These are phyloP conservation scores for Sinocyclocheilus grahami DNA, from an alignment of 2,113 vertebrate species.

Conservation along the genomic window DNA sequence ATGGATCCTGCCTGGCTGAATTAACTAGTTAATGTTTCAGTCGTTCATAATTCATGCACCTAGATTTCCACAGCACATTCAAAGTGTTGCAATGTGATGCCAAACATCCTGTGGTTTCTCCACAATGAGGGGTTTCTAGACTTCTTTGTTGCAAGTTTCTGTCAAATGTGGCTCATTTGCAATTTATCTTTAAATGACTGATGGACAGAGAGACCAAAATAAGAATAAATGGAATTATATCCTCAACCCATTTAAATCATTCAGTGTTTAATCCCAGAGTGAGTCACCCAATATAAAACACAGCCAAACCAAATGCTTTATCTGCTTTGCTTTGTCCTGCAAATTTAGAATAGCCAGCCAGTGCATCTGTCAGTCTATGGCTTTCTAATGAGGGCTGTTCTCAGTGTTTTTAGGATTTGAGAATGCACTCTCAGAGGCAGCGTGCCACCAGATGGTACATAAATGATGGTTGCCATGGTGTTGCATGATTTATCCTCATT, in stretches of 20 bases:
- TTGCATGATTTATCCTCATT: constrained; percentile 26
- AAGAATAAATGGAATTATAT: constrained; percentile 11
- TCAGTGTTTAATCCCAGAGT: constrained; percentile 25
- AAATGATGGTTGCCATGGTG: constrained; percentile 46
- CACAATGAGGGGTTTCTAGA: background rate
- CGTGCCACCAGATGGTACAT: constrained; percentile 43
- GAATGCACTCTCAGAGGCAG: constrained; percentile 25
- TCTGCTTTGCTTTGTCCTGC: constrained; percentile 23
- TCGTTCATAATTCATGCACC: constrained; percentile 35
- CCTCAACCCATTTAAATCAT: constrained; percentile 24
- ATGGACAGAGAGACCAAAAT: constrained; percentile 27
- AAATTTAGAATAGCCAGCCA: constrained; percentile 18
- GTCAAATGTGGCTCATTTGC: constrained; percentile 6
- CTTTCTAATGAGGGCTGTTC: constrained; percentile 24
- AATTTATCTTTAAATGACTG: background rate
- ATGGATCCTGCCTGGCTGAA: constrained; percentile 40
- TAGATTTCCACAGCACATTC: constrained; percentile 21
- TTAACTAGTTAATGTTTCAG: constrained; percentile 37
- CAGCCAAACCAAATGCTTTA: background rate
- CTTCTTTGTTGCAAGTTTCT: background rate
- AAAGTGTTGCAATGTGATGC: background rate
- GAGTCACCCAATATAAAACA: constrained; percentile 35
- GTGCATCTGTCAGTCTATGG: constrained; percentile 45
- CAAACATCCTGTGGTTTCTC: constrained; percentile 2
- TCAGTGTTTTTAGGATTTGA: constrained; percentile 39